These are phyloP conservation scores for Diuraphis noxia DNA, from an alignment of 1,140 invertebrate genomes.

Conservation along the genomic window DNA sequence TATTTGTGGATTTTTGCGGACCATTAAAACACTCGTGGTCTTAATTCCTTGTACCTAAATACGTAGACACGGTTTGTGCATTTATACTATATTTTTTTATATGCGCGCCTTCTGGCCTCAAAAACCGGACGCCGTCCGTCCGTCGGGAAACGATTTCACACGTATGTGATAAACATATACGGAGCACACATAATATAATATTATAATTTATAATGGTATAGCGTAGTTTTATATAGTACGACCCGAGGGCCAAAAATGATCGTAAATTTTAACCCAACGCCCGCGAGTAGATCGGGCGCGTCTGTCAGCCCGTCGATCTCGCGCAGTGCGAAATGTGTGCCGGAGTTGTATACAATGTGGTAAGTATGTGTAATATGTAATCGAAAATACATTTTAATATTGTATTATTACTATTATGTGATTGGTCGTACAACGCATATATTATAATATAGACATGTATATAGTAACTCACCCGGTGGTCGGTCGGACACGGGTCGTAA, in stretches of 20 bases:
- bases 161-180: neutral
- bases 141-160: neutral
- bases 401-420: neutral
- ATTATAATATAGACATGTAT: too few species aligned
- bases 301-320: neutral
- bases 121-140: neutral
- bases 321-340: neutral
- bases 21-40: neutral
- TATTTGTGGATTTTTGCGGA: neutral
- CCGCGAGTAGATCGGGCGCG: neutral
- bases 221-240: neutral
- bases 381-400: neutral
- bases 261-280: neutral
- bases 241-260: neutral
- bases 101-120: neutral
- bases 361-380: neutral
- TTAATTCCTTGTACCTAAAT: neutral
- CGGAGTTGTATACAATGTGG: neutral
- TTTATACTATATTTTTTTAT: neutral
- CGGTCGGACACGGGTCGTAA: neutral
- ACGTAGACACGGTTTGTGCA: neutral
- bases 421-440: too few species aligned
- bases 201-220: neutral
- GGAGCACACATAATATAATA: neutral
- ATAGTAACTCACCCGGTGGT: neutral